Conservation (phyloP, 2,797 vertebrate species). For the Anguilla pacifica region DNA sequence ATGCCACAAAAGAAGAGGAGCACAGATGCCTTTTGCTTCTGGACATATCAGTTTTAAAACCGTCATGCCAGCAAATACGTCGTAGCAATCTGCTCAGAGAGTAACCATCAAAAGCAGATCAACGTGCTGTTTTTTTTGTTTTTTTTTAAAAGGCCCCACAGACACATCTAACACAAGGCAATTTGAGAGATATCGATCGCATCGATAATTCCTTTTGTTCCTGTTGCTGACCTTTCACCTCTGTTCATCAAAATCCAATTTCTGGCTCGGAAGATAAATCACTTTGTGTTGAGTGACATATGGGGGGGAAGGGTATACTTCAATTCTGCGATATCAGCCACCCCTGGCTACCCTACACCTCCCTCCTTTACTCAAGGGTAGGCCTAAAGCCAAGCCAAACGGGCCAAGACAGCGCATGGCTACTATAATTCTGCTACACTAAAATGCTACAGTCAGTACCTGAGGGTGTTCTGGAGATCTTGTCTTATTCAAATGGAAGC, state of each 20-base stretch:
- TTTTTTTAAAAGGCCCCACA: not conserved
- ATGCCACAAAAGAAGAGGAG: not conserved
- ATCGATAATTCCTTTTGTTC: slow-evolving; percentile 29
- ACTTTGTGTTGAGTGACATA: slow-evolving; percentile 11
- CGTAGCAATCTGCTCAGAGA: not conserved
- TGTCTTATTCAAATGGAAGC: not conserved
- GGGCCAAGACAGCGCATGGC: not conserved
- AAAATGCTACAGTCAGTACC: not conserved
- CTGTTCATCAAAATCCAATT: slow-evolving; percentile 23
- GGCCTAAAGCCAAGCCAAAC: not conserved
- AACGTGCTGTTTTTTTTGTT: not conserved
- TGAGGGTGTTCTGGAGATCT: not conserved
- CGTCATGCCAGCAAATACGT: not conserved
- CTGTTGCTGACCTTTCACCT: slow-evolving; percentile 20
- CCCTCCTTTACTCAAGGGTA: not conserved
- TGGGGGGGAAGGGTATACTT: not conserved
- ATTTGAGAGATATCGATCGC: slow-evolving; percentile 27
- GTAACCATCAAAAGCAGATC: slow-evolving; percentile 9
- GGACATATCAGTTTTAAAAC: not conserved
- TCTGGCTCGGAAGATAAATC: slow-evolving; percentile 27
- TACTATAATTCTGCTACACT: not conserved
- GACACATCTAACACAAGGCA: slow-evolving; percentile 27
- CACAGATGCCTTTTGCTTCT: not conserved
- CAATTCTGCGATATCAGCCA: not conserved
- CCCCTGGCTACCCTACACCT: not conserved